Evolutionary conservation across 2,113 vertebrate genomes (phyloP), one percentile per base, ranked within the genome.

Genomic region (Holacanthus passer): DNA sequence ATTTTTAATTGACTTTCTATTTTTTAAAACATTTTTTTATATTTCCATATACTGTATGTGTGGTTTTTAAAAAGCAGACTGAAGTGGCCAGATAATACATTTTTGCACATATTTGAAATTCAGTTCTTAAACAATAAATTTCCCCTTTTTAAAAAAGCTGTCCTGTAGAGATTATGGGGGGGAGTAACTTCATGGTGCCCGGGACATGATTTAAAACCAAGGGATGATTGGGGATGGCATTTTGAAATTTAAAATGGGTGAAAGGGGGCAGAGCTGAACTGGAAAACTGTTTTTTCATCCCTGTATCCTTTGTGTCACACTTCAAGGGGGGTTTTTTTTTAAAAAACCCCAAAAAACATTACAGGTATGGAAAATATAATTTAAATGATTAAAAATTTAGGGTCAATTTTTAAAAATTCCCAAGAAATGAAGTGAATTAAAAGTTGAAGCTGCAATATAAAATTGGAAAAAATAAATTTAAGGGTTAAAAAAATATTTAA

Each of bases 221-320:
- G 59, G 60, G 68, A 88, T 82, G 87, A 83, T 62, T 77, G 71
- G 65, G 41, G 56, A 60, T 87, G 85, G 60, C 88, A 85, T 90
- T 90, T 64, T 77, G 22, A 92, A 91, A 89, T 92, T 88, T 87
- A 89, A 65, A 75, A 88, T 60, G 73, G 73, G 52, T 89, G 78
- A 81, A 67, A 82, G n/a, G 82, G 73, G 68, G 72, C 82, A 85
- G 45, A 84, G 52, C 72, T 84, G 73, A 85, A 70, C 78, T 81
- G 80, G 39, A n/a, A n/a, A n/a, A 60, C 87, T 84, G 80, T 89
- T 79, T 83, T 55, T 84, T 82, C 48, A 39, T 55, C 50, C 8
- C 55, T 73, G 60, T 58, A 68, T n/a, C 63, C 65, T 32, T 58
- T 43, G 24, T 32, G 59, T 81, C 73, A 76, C 22, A 72, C 52